Evolutionary conservation across 1,140 invertebrate species (phyloP).

Genomic region (Agrypnia vestita): DNA sequence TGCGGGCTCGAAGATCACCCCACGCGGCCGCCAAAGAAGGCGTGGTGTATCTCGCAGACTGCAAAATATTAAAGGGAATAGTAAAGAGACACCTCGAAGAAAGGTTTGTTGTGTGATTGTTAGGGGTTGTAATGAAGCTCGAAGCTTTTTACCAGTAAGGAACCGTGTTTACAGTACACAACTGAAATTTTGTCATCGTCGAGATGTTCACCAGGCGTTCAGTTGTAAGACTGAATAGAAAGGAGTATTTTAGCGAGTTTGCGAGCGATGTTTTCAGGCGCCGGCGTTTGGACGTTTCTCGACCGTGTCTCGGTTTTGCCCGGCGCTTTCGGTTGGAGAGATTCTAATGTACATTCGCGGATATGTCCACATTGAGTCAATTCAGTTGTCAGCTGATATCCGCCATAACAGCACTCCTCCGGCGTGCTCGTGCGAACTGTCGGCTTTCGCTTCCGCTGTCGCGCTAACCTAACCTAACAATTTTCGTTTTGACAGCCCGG

Average conservation of each 20-base stretch:
- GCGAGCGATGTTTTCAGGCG: neutral
- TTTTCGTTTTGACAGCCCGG: conserved; percentile 17
- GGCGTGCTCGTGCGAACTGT: neutral
- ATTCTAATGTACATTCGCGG: neutral
- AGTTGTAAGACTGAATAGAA: neutral
- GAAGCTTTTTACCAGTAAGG: neutral
- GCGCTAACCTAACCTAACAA: conserved; percentile 38
- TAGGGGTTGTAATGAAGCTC: neutral
- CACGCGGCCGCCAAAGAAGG: conserved; percentile 1
- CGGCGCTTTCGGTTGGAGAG: neutral
- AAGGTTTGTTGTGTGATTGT: neutral
- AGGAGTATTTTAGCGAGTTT: neutral
- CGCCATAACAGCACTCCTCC: conserved; percentile 29
- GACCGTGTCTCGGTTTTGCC: neutral
- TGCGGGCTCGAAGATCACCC: neutral
- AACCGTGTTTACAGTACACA: neutral
- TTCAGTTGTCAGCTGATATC: conserved; percentile 36
- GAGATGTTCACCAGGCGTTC: neutral
- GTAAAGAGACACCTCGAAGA: neutral
- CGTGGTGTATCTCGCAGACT: neutral
- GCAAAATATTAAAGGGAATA: neutral
- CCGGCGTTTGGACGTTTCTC: neutral
- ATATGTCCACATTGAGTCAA: neutral
- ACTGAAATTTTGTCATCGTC: neutral
- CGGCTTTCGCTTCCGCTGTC: neutral